Conservation (phyloP, 2,797 vertebrate species). For the Mionectes olivaceus region DNA sequence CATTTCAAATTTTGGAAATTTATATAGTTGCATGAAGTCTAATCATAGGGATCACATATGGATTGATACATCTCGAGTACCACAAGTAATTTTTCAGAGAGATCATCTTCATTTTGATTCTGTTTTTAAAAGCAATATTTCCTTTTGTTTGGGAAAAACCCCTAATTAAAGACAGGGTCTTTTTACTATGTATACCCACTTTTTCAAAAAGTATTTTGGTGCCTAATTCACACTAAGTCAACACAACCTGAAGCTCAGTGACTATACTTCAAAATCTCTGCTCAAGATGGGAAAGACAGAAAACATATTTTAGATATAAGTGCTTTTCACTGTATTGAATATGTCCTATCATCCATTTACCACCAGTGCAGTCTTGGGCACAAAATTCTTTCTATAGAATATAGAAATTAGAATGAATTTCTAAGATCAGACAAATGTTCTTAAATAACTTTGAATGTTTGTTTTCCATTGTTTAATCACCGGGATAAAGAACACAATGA, state of each 20-base stretch:
- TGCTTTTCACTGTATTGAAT: neutral
- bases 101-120: slow-evolving; percentile 17
- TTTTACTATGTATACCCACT: neutral
- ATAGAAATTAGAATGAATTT: neutral
- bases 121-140: slow-evolving; percentile 55
- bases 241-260: neutral
- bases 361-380: neutral
- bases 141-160: neutral
- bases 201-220: neutral
- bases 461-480: neutral
- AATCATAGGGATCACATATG: neutral
- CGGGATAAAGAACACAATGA: neutral
- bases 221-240: neutral
- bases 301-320: neutral
- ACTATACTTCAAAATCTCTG: neutral
- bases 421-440: neutral
- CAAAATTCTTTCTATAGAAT: neutral
- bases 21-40: neutral
- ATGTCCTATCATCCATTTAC: neutral
- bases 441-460: neutral
- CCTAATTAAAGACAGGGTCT: rapidly evolving
- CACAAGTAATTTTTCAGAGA: slow-evolving; percentile 33
- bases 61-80: neutral
- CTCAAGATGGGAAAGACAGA: neutral
- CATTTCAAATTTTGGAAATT: neutral